A percentile compares a stretch with the other conserved stretches of the same genome.
Evolutionary conservation across 2,888 invertebrate species (phyloP).

Genomic region (Ormyrus nitidulus): DNA sequence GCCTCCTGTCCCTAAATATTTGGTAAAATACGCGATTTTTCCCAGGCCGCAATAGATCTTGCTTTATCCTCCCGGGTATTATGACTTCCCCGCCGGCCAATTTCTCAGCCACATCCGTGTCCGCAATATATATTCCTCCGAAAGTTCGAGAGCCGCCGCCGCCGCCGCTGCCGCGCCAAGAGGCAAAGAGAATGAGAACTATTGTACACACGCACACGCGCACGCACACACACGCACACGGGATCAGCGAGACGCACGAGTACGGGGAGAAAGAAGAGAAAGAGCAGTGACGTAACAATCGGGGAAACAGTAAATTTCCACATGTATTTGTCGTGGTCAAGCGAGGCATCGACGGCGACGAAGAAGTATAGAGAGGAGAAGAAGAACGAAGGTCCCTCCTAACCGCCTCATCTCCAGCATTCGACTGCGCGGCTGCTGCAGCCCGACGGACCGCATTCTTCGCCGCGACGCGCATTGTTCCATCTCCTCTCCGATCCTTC

Average conservation of each 20-base stretch:
- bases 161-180: not conserved
- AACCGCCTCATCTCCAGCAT: slow-evolving; percentile 42
- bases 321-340: slow-evolving; percentile 67
- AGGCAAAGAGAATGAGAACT: not conserved
- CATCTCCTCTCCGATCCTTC: slow-evolving; percentile 58
- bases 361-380: slow-evolving; percentile 39
- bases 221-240: not conserved
- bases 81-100: not conserved
- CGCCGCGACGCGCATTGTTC: slow-evolving; percentile 75
- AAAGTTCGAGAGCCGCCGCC: not conserved
- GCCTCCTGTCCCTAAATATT: slow-evolving; percentile 23
- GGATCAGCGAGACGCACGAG: not conserved
- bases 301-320: slow-evolving; percentile 68
- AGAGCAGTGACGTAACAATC: slow-evolving; percentile 65
- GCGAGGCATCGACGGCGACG: slow-evolving; percentile 44
- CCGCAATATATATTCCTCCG: not conserved
- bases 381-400: slow-evolving; percentile 58
- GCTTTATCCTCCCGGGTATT: not conserved
- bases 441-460: slow-evolving; percentile 75
- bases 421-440: slow-evolving; percentile 55
- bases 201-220: not conserved
- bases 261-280: not conserved
- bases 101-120: no score
- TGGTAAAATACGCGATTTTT: slow-evolving; percentile 27
- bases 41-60: slow-evolving; percentile 19